phyloP scores from a whole-genome alignment of 2,113 vertebrate species.

The Bungarus multicinctus region DNA sequence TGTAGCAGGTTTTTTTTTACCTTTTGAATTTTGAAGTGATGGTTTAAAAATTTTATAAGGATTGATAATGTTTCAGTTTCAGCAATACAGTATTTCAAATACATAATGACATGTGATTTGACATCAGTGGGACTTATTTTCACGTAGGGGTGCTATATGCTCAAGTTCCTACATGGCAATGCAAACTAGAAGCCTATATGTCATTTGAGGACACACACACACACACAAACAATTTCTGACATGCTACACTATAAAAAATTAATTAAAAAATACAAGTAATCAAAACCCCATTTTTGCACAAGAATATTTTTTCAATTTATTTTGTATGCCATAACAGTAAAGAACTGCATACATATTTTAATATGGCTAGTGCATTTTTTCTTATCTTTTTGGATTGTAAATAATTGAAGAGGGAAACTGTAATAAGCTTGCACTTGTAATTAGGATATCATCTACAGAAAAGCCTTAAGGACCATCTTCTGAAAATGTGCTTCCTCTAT shows the following conservation, averaged over 20 bases:
- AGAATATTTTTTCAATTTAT: conserved; percentile 60
- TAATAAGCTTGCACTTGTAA: conserved; percentile 69
- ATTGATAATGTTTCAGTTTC: conserved; percentile 48
- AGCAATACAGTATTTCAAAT: conserved; percentile 35
- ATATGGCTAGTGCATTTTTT: conserved; percentile 64
- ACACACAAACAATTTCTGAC: conserved; percentile 17
- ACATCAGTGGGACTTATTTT: background rate
- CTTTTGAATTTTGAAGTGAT: conserved; percentile 13
- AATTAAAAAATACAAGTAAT: conserved; percentile 48
- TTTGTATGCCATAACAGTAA: conserved; percentile 61
- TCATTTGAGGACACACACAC: background rate
- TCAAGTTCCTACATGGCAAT: background rate
- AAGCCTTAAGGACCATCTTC: conserved; percentile 71
- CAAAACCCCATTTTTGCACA: conserved; percentile 45
- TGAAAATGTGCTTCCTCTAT: conserved; percentile 75
- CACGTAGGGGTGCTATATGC: background rate
- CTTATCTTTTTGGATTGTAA: conserved; percentile 66
- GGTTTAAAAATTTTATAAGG: conserved; percentile 44
- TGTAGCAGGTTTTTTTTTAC: background rate
- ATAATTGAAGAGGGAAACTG: conserved; percentile 75
- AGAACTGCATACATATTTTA: conserved; percentile 55
- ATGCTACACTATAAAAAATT: conserved; percentile 56
- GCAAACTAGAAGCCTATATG: conserved; percentile 34
- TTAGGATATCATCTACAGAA: conserved; percentile 67
- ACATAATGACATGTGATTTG: conserved; percentile 61